Evolutionary conservation across 2,113 vertebrate species (phyloP), one percentile per base, ranked within the genome.

Genomic region (Hystrix brachyura): DNA sequence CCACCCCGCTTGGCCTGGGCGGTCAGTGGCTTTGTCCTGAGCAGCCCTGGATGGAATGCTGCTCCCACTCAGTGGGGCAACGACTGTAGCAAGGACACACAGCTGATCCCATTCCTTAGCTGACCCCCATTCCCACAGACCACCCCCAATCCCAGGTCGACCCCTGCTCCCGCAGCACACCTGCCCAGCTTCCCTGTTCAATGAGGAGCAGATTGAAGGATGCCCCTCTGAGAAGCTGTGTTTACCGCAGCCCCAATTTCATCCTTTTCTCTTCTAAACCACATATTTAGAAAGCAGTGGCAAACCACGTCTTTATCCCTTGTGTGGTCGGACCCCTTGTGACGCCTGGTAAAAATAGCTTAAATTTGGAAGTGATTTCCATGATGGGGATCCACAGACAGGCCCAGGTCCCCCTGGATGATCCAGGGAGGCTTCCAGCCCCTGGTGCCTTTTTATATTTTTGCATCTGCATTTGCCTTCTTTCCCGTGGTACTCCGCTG

Each of bases 1-100:
- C 59, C 65, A 15, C 0, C 1, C 4, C 3, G 0, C 0, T 0
- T 48, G 43, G 25, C 78, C 7, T 27, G 13, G 27, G 27, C 72
- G 79, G 60, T 76, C 86, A 46, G 46, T 21, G 0, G 18, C 67
- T 60, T 46, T 34, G 80, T 27, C 34, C 69, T 46, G 59, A 18
- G 55, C 9, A 59, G 59, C 59, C 23, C 18, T 27, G 29, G 14
- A 27, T 3, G 4, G 74, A 53, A 5, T 21, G 2, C 14, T 34
- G 46, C 34, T 32, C 34, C 4, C 18, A 38, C 84, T 19, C 19
- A 25, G 34, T 60, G 15, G 34, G 32, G 21, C 0, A 0, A 27
- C 32, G 38, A 12, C 4, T 38, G 57, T 78, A 5, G 9, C 21
- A n/a, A 48, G n/a, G 48, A 9, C 17, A 1, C 2, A 0, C 2